These are phyloP conservation scores for Chiloscyllium punctatum DNA, from an alignment of 2,797 vertebrate species.

Conservation along the genomic window DNA sequence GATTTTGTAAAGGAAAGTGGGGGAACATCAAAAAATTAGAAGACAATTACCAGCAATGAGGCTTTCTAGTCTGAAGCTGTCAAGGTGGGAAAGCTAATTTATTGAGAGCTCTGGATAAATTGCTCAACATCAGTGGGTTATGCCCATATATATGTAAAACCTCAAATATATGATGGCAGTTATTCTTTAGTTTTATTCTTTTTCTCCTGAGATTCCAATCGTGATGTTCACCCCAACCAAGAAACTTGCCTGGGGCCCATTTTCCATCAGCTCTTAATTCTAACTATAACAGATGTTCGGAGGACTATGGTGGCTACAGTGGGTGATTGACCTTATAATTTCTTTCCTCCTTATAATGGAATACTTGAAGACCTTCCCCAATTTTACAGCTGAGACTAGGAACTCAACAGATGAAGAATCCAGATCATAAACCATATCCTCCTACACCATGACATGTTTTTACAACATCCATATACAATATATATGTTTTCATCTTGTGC, in stretches of 20 bases:
- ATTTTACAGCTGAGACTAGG: neutral
- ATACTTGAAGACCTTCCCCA: neutral
- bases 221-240: neutral
- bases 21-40: neutral
- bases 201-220: neutral
- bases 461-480: neutral
- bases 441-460: neutral
- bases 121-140: neutral
- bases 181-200: neutral
- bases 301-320: neutral
- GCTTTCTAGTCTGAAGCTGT: neutral
- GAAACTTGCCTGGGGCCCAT: neutral
- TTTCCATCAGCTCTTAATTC: neutral
- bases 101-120: neutral
- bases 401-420: neutral
- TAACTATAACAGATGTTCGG: neutral
- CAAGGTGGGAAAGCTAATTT: neutral
- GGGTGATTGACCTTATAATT: neutral
- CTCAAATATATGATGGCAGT: neutral
- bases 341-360: neutral
- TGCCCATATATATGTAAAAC: neutral
- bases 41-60: neutral
- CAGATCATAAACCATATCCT: neutral
- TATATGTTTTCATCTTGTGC: neutral
- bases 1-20: neutral